Evolutionary conservation across 2,113 vertebrate species (phyloP).

Genomic region (Delphinus delphis): DNA sequence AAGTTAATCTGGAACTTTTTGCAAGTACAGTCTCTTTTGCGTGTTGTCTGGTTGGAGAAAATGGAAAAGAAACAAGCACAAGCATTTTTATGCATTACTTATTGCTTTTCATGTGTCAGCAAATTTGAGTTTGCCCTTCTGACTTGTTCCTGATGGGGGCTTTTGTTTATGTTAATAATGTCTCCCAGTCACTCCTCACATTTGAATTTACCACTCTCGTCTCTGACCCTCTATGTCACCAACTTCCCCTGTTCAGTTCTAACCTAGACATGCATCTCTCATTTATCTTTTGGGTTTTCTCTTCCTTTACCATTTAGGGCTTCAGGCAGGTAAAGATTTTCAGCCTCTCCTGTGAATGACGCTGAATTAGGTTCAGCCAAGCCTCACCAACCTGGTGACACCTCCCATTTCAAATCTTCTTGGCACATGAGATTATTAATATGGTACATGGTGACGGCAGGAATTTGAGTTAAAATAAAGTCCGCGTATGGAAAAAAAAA

Average conservation of each 20-base stretch:
- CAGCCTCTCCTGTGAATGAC: background rate
- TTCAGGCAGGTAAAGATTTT: background rate
- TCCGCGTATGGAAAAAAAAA: background rate
- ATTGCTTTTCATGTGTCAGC: background rate
- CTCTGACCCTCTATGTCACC: background rate
- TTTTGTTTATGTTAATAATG: too few relatives aligned
- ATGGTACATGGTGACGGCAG: background rate
- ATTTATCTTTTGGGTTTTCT: background rate
- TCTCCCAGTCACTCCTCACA: background rate
- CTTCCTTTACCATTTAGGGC: too few relatives aligned
- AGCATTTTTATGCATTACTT: slow-evolving; percentile 37
- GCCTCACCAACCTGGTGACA: too few relatives aligned
- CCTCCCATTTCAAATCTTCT: background rate
- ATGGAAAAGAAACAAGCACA: background rate
- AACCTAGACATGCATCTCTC: too few relatives aligned
- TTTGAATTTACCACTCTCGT: background rate
- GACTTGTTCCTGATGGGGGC: background rate
- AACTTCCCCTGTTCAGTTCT: background rate
- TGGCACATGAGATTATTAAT: background rate
- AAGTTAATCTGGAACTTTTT: slow-evolving; percentile 60
- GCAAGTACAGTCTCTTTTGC: background rate
- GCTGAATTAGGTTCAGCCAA: background rate
- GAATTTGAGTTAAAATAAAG: background rate
- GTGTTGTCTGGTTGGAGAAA: background rate
- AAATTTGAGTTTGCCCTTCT: slow-evolving; percentile 9